Evolutionary conservation across 2,113 vertebrate species (phyloP).

Genomic region (Phaethornis superciliosus): DNA sequence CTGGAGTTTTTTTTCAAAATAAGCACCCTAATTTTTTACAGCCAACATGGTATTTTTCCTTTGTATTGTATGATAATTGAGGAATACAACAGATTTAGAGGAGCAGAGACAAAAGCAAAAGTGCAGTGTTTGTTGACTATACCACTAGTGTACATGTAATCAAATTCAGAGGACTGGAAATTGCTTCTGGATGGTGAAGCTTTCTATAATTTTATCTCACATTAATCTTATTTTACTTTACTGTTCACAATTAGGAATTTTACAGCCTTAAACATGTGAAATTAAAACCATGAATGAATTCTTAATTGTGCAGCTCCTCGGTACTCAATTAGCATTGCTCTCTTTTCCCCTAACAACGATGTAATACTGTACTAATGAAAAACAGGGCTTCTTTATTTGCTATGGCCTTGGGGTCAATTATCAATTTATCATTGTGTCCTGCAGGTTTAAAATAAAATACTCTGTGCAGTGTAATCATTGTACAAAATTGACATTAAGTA

Average conservation of each 20-base stretch:
- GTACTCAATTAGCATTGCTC: conserved; percentile 62
- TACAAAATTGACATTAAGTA: conserved; percentile 84
- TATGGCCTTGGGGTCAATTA: conserved; percentile 86
- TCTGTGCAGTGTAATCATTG: conserved; percentile 77
- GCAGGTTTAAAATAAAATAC: conserved; percentile 81
- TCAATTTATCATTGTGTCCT: conserved; percentile 89
- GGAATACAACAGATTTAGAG: not conserved
- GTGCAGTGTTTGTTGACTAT: not conserved
- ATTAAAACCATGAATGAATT: conserved; percentile 64
- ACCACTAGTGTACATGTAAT: not conserved
- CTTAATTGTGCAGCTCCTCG: conserved; percentile 68
- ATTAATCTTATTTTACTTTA: conserved; percentile 64
- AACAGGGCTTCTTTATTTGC: conserved; percentile 84
- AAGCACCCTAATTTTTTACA: not conserved
- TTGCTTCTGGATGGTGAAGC: not conserved
- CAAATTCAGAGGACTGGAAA: not conserved
- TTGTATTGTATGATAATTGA: not conserved
- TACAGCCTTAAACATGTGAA: conserved; percentile 47
- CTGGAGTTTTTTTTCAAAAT: not conserved
- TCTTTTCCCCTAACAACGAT: conserved; percentile 67
- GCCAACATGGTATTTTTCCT: not conserved
- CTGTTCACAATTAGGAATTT: conserved; percentile 50
- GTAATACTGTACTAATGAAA: conserved; percentile 84
- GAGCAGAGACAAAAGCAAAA: not conserved
- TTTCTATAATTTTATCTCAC: conserved; percentile 27